phyloP scores from a whole-genome alignment of 30 jellyfish, hydroid and myxozoan genomes.

The Turritopsis dohrnii region DNA sequence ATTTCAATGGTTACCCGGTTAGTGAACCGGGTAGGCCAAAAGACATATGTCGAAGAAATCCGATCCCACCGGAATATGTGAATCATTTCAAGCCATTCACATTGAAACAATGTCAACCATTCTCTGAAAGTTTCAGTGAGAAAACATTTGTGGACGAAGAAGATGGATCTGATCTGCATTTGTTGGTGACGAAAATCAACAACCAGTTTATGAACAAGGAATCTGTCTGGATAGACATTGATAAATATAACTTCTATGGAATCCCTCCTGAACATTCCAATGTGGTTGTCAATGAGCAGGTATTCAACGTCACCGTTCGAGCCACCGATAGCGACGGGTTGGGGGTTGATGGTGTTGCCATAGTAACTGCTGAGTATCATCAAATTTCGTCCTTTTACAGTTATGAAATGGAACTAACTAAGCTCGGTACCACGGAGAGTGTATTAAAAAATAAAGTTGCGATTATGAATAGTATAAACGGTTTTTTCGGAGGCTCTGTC shows the following conservation, averaged over 20 bases:
- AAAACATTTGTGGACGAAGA: slow-evolving; percentile 70
- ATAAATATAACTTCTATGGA: slow-evolving; percentile 37
- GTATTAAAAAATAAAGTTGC: slow-evolving; percentile 16
- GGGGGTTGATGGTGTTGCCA: slow-evolving; percentile 48
- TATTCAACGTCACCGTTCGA: slow-evolving; percentile 71
- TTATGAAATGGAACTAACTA: slow-evolving; percentile 28
- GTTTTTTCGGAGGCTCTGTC: slow-evolving; percentile 33
- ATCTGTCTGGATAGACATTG: slow-evolving; percentile 47
- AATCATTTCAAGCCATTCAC: not conserved
- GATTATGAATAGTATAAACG: slow-evolving; percentile 31
- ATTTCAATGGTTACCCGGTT: not conserved
- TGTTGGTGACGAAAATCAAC: slow-evolving; percentile 42
- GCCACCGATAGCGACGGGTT: slow-evolving; percentile 63
- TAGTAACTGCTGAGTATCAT: slow-evolving; percentile 39
- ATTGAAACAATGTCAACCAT: not conserved
- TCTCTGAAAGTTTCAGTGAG: not conserved
- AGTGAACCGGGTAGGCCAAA: not conserved
- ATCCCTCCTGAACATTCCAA: not conserved
- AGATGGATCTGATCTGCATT: slow-evolving; percentile 39
- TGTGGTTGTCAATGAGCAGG: not conserved
- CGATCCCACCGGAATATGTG: not conserved
- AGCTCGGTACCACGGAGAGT: slow-evolving; percentile 21
- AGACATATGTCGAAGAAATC: not conserved
- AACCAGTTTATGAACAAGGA: not conserved
- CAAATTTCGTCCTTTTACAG: slow-evolving; percentile 59